phyloP scores from a whole-genome alignment of 2,888 invertebrate species.

The Macropis europaea region DNA sequence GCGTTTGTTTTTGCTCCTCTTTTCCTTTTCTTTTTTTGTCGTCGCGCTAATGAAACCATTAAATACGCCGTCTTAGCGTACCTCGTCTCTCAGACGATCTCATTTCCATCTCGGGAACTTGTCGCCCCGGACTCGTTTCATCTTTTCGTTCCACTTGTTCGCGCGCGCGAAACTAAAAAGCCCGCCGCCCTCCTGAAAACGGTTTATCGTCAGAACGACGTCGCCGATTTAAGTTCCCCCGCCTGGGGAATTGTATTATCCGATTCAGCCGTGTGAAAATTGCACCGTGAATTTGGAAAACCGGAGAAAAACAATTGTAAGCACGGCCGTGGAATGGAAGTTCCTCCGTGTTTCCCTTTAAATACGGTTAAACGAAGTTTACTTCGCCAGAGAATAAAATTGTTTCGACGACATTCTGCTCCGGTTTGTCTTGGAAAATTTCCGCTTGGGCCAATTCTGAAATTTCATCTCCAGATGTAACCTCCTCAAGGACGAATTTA shows the following conservation, averaged over 20 bases:
- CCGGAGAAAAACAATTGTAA: conserved; percentile 31
- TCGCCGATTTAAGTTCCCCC: conserved; percentile 27
- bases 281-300: conserved; percentile 21
- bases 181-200: not conserved
- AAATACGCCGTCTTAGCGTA: conserved; percentile 65
- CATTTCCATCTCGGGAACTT: conserved; percentile 62
- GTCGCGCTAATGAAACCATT: conserved; percentile 72
- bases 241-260: conserved; percentile 30
- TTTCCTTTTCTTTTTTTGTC: conserved; percentile 13
- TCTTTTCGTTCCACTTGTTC: conserved; percentile 22
- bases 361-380: not conserved
- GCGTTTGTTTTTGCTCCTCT: conserved; percentile 26
- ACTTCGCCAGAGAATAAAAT: not conserved
- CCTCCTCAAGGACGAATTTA: no score
- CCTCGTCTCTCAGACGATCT: conserved; percentile 67
- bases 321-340: not conserved
- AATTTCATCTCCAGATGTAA: no score
- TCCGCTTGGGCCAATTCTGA: no score
- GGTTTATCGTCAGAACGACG: conserved; percentile 40
- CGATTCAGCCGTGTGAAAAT: conserved; percentile 29
- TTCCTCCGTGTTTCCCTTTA: conserved; percentile 1
- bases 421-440: no score
- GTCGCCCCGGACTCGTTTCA: conserved; percentile 23
- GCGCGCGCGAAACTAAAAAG: conserved; percentile 23
- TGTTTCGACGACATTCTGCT: no score